Base-by-base conservation (phyloP, 1,140 invertebrate species). In the Battus philenor region DNA sequence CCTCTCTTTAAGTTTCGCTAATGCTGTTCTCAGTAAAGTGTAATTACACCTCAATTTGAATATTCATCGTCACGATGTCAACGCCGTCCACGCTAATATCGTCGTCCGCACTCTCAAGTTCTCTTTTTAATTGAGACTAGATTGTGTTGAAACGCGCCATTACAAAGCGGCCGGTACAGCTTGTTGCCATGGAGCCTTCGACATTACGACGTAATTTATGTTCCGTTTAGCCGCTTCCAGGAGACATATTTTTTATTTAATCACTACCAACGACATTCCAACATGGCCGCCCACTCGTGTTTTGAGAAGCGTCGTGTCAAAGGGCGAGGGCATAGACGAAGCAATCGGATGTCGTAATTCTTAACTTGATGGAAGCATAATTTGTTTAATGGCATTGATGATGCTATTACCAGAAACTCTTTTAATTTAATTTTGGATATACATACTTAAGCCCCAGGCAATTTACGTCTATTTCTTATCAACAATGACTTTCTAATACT, bases 1-100 rank as follows among this genome's bases (percentile, higher is more conserved):
- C n/a, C n/a, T n/a, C n/a, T n/a, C n/a, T n/a, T n/a, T n/a, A n/a
- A n/a, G n/a, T n/a, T n/a, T n/a, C n/a, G n/a, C n/a, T 20, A 26
- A 50, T 50, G 32, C 36, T 16, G 33, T 34, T 47, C 44, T 38
- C 39, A 47, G 38, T 44, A 39, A 51, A 50, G 29, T 36, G 46
- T 48, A 36, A 52, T 59, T 62, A 58, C 47, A 47, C 33, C 47
- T 59, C 53, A 36, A 59, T 63, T 63, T 59, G 41, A 59, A 63
- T 59, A 54, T 20, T 50, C 53, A 62, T 59, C 55, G 26, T 45
- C 13, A 29, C 26, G 45, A 43, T 44, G 47, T 50, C 44, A 50
- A 47, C 41, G 34, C 47, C 34, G 47, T 47, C 44, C 44, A 49
- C 36, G 47, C 30, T 36, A 36, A 36, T 17, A 36, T 10, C 33